phyloP scores from a whole-genome alignment of 2,113 vertebrate species.

The Lagopus leucura region DNA sequence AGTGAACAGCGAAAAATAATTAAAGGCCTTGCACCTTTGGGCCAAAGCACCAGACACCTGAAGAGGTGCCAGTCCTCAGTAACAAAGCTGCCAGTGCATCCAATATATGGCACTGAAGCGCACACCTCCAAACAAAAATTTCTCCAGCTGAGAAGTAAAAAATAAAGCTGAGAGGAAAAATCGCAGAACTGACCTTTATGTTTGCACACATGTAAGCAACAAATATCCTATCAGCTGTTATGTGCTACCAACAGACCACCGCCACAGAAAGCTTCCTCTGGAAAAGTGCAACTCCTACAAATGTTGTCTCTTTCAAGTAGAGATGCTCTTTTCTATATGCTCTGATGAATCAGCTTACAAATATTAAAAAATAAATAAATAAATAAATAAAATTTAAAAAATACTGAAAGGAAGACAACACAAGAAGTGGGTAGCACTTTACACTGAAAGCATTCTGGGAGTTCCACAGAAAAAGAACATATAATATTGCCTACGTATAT shows the following conservation, averaged over 20 bases:
- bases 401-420: neutral
- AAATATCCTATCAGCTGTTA: neutral
- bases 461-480: neutral
- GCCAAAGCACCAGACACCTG: neutral
- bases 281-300: conserved; percentile 4
- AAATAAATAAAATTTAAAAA: too few relatives aligned
- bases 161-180: neutral
- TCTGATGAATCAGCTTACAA: conserved; percentile 9
- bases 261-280: neutral
- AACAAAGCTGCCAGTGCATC: neutral
- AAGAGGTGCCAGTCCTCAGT: neutral
- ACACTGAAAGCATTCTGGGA: neutral
- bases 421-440: neutral
- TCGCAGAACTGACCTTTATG: neutral
- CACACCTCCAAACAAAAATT: neutral
- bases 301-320: conserved; percentile 22
- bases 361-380: neutral
- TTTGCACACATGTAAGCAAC: neutral
- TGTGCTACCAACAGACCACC: neutral
- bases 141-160: neutral
- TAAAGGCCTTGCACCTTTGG: neutral
- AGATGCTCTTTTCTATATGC: neutral
- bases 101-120: neutral
- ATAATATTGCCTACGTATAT: neutral
- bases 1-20: neutral